Evolutionary conservation across 2,888 invertebrate genomes (phyloP), one percentile per base, ranked within the genome.

Genomic region (Xanthia icteritia): DNA sequence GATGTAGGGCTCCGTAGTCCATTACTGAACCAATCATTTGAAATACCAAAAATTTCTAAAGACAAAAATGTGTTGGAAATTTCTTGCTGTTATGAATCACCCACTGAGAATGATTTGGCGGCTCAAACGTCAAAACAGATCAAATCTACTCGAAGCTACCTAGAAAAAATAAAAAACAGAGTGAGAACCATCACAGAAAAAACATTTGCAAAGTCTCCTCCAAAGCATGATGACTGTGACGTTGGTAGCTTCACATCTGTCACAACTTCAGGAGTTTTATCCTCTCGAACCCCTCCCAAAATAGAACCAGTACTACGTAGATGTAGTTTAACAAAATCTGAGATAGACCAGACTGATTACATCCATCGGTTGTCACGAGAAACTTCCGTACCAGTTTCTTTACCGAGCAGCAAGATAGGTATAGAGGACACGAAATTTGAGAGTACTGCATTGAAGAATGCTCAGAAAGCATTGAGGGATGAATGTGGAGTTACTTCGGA

Each of bases 201-300:
- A 89, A 97, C 97, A 0, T 97, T 97, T 86, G 94, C 97, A 0
- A 97, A 97, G 90, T 93, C 95, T 0, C 96, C 96, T 9, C 95
- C 96, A 1, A 95, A 95, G 54, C 91, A 94, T 48, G 95, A 94
- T 13, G 95, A 97, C 66, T 88, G 92, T 1, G 97, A 97, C 80
- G 90, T 97, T 66, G 98, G 98, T 17, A 97, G 97, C 82, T 97
- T 98, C 77, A 98, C 98, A 23, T 98, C 98, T 0, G 98, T 98
- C 0, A 98, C 98, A 4, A 97, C 98, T 0, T 98, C 98, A 68
- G 98, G 98, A 1, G 97, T 98, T 15, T 93, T 98, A 83, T 97
- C 97, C 83, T 97, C 97, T 8, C 97, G 97, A 83, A 94, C 89
- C 64, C 91, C 92, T 1, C 80, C 90, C 0, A 94, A 95, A 93